A percentile compares a stretch with the other conserved stretches of the same genome.
Evolutionary conservation across 2,113 vertebrate genomes (phyloP).

Genomic region (Rafetus swinhoei): DNA sequence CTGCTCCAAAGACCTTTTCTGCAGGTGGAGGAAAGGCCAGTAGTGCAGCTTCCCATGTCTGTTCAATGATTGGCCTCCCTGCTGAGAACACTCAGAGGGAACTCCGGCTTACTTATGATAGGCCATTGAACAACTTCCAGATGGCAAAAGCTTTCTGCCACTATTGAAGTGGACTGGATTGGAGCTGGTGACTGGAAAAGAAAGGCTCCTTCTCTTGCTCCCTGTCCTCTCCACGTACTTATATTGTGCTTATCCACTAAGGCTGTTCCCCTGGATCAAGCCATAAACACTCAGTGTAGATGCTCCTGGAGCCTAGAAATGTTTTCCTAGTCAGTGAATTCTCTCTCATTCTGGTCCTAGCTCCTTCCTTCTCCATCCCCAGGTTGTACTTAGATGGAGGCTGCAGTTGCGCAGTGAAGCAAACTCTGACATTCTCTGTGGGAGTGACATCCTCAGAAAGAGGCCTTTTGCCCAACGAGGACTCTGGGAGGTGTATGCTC

Average conservation of each 20-base stretch:
- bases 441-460: not conserved
- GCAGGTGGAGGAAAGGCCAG: not conserved
- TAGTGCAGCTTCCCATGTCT: not conserved
- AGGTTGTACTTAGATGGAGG: not conserved
- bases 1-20: not conserved
- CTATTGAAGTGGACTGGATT: not conserved
- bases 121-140: not conserved
- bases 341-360: accelerated
- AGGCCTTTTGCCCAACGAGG: not conserved
- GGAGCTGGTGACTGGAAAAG: not conserved
- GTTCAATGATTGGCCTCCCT: not conserved
- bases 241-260: not conserved
- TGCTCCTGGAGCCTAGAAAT: not conserved
- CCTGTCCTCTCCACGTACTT: not conserved
- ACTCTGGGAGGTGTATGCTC: not conserved
- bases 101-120: not conserved
- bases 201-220: not conserved
- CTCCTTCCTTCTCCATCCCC: accelerated
- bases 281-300: no score
- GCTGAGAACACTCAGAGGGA: not conserved
- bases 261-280: not conserved
- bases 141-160: not conserved
- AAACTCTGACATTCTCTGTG: not conserved
- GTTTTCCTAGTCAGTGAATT: not conserved
- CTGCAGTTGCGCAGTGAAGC: not conserved